Base-by-base conservation (phyloP, 2,113 vertebrate species). In the Lota lota region DNA sequence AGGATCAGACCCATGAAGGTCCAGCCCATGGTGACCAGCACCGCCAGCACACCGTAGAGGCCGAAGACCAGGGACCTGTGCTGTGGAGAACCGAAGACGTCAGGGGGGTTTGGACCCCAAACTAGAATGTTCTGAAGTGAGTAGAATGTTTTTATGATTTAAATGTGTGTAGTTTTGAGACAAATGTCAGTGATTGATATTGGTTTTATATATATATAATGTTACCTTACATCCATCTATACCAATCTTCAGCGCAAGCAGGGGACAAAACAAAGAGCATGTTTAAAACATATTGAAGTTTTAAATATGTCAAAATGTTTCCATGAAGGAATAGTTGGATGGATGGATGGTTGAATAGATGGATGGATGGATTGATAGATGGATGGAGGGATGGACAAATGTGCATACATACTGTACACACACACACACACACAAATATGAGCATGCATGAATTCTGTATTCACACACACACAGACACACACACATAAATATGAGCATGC, bases 31-130 rank as follows among this genome's bases (percentile, higher is more conserved):
- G 92, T 97, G 53, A 91, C 85, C 77, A 93, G 79, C 76, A 99
- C 95, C 0, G 94, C 92, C 80, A 95, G 71, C 60, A 86, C 20
- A 36, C 97, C 97, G 0, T 99, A 99, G 22, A 91, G 1, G 64
- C 95, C 95, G 64, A 98, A 98, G 78, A 96, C 78, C 83, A 94
- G 86, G 21, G 96, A 94, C 80, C 97, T 95, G 92, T 94, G 90
- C 97, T 99, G 94, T 67, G 58, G 79, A 22, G 85, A 69, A 72
- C 66, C 14, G 2, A 4, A 1, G 24, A 10, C 8, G 40, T 10
- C 40, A 14, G 10, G 40, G 11, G 12, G 40, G 40, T 8, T 47
- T 47, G 40, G 28, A 33, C 28, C 28, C 28, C 28, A 33, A 33
- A 33, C 28, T 33, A 33, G 2, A 33, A 33, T 47, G 40, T 47